Base-by-base conservation (phyloP, 2,888 invertebrate genomes). In the Andrena hattorfiana region DNA sequence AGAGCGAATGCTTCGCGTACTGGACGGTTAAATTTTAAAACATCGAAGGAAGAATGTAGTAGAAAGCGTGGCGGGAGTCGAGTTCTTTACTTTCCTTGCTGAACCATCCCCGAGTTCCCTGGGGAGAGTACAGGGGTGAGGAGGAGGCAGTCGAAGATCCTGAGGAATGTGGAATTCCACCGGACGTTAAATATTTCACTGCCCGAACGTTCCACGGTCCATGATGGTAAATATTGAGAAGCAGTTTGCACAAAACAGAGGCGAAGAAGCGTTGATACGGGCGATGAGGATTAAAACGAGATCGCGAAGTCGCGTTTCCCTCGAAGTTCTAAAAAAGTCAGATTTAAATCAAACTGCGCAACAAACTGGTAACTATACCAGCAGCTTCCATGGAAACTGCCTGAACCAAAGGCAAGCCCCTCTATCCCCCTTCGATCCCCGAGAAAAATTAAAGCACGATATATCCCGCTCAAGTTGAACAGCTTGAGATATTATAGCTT, bases 161-260 rank as follows among this genome's bases (percentile, higher is more conserved):
- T 42, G 26, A 0, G 62, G 35, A 49, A 51, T n/a, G 32, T 8
- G 60, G 5, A 16, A 51, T 62, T 68, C 49, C 60, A 28, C 16
- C 3, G 68, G 60, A 68, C 60, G 62, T 68, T 75, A 68, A 75
- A 75, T 75, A 75, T 75, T 75, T 48, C 20, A 68, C 49, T 16
- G 66, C 1, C 48, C 51, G 48, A 48, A 59, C 59, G 68, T 60
- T 35, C 51, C 26, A 32, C 68, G 68, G 51, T 0, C 23, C n/a
- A 6, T 28, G 30, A 26, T 28, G 16, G 68, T 68, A 68, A 75
- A 75, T 68, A 75, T 75, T 75, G 26, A 28, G 42, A 62, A 20
- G 60, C 35, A 62, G 23, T 30, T 35, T 23, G 48, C 42, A 2
- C 16, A 28, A 30, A 66, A 66, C 42, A 4, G 16, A 60, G 8